Conservation (phyloP, 2,797 vertebrate genomes). For the Ceyx erithaca region DNA sequence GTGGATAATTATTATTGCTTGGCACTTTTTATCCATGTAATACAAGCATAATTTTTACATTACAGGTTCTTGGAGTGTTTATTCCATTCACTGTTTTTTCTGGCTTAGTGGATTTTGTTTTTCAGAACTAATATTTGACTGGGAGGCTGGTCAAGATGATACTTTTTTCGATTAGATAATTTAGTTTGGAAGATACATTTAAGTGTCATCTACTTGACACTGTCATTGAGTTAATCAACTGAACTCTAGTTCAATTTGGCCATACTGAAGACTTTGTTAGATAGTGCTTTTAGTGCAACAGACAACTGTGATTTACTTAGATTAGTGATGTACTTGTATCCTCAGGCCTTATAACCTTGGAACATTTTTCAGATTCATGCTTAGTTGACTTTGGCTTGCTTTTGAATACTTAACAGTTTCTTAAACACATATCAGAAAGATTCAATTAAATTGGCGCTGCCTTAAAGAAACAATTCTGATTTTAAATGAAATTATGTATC, state of each 20-base stretch:
- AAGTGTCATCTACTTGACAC: not conserved
- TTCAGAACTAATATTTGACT: not conserved
- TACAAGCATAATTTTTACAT: accelerated
- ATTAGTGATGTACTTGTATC: not conserved
- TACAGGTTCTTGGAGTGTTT: not conserved
- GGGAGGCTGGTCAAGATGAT: accelerated
- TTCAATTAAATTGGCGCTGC: not conserved
- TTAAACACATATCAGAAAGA: not conserved
- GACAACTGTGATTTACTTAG: not conserved
- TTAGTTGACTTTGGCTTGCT: not conserved
- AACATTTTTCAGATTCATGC: not conserved
- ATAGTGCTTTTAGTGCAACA: not conserved
- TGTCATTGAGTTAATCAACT: not conserved
- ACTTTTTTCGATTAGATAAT: not conserved
- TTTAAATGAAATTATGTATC: not conserved
- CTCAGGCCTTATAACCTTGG: not conserved
- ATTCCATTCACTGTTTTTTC: not conserved
- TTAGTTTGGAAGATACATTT: no score
- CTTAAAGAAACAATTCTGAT: not conserved
- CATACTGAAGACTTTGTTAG: not conserved
- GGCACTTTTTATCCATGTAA: not conserved
- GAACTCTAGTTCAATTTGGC: not conserved
- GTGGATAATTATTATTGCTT: accelerated
- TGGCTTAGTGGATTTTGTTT: not conserved
- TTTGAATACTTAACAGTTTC: not conserved